A percentile compares a stretch with the other conserved stretches of the same genome.
These are phyloP conservation scores for Notocelia uddmanniana DNA, from an alignment of 2,888 invertebrate species.

Conservation along the genomic window DNA sequence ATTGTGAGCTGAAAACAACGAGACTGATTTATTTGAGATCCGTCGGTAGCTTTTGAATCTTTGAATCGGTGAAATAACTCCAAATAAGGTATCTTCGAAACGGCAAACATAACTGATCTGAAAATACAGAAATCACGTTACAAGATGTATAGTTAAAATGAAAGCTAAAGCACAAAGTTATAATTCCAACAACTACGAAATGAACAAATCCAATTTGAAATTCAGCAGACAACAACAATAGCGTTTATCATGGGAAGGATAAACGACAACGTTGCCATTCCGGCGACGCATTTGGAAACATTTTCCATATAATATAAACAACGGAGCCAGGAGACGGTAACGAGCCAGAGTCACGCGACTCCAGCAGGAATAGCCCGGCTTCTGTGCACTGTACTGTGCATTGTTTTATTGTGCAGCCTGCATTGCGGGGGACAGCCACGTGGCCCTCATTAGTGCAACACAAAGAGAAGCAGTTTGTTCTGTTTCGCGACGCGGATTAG, in stretches of 20 bases:
- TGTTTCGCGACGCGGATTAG: constrained; percentile 82
- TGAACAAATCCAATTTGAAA: constrained; percentile 17
- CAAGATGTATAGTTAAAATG: not conserved
- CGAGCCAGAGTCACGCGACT: constrained; percentile 79
- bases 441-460: constrained; percentile 83
- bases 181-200: not conserved
- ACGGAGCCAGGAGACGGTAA: constrained; percentile 67
- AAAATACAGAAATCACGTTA: not conserved
- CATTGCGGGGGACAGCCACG: constrained; percentile 85
- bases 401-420: constrained; percentile 85
- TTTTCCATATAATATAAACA: constrained; percentile 67
- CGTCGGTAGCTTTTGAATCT: not conserved
- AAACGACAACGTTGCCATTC: constrained; percentile 41
- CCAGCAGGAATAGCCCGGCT: constrained; percentile 80
- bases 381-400: constrained; percentile 66
- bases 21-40: not conserved
- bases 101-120: not conserved
- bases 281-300: constrained; percentile 53
- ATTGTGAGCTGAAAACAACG: not conserved
- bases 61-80: not conserved
- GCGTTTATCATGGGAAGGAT: constrained; percentile 33
- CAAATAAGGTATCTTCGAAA: not conserved
- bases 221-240: constrained; percentile 35
- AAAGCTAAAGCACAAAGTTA: not conserved
- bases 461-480: constrained; percentile 83